These are phyloP conservation scores for Pangasius djambal DNA, from an alignment of 2,797 vertebrate genomes.

Conservation along the genomic window DNA sequence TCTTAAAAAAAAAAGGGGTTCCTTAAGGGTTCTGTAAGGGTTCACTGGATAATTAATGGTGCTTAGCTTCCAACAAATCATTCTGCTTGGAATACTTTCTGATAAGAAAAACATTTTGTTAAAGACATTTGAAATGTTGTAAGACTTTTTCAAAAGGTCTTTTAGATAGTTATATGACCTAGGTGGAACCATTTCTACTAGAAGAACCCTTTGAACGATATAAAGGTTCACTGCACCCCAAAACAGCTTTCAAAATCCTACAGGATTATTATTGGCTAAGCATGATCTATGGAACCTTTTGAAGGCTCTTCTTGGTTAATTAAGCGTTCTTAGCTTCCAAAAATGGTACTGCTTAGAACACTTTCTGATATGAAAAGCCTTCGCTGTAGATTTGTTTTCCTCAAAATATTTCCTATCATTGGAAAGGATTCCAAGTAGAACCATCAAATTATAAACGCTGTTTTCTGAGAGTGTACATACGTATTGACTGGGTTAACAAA, in stretches of 20 bases:
- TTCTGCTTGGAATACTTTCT: not conserved
- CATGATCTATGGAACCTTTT: not conserved
- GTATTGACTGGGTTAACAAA: not conserved
- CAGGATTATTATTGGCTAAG: not conserved
- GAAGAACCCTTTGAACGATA: not conserved
- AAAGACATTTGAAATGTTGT: not conserved
- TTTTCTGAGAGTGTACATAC: too few relatives aligned
- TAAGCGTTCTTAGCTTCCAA: not conserved
- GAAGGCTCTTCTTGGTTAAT: not conserved
- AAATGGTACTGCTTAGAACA: not conserved
- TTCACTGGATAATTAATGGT: not conserved
- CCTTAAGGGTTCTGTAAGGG: not conserved
- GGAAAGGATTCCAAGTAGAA: not conserved
- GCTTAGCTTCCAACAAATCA: not conserved
- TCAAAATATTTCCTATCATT: not conserved
- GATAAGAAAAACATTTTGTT: not conserved
- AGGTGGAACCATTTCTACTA: not conserved
- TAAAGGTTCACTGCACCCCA: not conserved
- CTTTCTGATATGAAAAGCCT: not conserved
- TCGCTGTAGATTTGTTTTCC: not conserved
- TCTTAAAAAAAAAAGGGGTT: too few relatives aligned
- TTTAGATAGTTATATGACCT: not conserved
- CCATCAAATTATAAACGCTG: not conserved
- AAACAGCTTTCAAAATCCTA: not conserved
- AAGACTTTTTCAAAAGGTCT: not conserved